phyloP scores from a whole-genome alignment of 2,797 vertebrate genomes.

The Myotis vivesi region DNA sequence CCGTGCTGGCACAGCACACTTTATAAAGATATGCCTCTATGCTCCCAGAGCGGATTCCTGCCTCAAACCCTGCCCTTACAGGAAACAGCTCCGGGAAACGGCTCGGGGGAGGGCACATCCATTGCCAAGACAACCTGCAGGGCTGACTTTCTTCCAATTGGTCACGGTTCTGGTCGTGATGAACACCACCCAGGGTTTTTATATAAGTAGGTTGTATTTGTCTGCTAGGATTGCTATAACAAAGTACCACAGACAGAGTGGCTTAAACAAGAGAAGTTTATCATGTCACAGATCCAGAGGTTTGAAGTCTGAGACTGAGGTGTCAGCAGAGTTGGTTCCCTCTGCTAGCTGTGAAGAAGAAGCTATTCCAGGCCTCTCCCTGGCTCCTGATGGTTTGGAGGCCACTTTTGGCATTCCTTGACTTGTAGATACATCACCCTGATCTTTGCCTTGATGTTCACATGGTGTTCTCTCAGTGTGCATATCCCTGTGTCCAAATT shows the following conservation, averaged over 20 bases:
- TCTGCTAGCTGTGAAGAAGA: neutral
- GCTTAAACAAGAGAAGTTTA: neutral
- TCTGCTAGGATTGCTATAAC: neutral
- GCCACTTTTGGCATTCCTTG: neutral
- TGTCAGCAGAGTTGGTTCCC: neutral
- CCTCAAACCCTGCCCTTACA: too few species aligned
- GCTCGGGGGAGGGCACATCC: too few species aligned
- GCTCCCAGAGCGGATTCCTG: too few species aligned
- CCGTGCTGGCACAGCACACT: too few species aligned
- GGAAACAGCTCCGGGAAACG: too few species aligned
- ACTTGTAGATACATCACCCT: neutral
- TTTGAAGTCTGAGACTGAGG: neutral
- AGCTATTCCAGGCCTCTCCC: neutral
- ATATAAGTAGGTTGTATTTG: neutral
- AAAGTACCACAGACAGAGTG: neutral
- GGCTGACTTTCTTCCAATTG: too few species aligned
- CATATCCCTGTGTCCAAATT: neutral
- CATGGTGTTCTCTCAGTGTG: neutral
- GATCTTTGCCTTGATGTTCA: neutral
- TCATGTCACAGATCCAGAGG: neutral
- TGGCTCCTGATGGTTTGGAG: neutral
- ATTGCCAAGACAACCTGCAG: too few species aligned
- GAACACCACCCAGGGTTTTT: too few species aligned
- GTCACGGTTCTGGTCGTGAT: too few species aligned
- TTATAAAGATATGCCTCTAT: too few species aligned